These are phyloP conservation scores for Tinea semifulvella DNA, from an alignment of 2,888 invertebrate species.

Conservation along the genomic window DNA sequence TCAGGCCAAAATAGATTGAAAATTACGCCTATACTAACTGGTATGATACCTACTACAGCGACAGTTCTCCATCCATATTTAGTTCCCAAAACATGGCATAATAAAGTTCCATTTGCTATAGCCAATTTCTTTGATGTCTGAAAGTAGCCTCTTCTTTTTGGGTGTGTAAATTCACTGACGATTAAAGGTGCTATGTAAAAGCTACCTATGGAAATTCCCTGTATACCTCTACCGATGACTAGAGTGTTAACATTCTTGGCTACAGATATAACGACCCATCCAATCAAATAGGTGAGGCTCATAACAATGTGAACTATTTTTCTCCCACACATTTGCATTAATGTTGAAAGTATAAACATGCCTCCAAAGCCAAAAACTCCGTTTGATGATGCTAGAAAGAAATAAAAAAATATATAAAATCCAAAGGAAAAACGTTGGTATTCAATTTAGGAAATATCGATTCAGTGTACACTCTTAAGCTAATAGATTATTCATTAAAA, in stretches of 20 bases:
- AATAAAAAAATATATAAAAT: too few species aligned
- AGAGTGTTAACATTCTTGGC: conserved; percentile 27
- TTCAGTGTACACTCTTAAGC: too few species aligned
- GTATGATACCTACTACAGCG: conserved; percentile 28
- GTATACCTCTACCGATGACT: conserved; percentile 29
- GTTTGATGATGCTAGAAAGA: conserved; percentile 5
- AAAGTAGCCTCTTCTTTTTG: conserved; percentile 9
- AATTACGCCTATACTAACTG: conserved; percentile 26
- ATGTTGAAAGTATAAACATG: conserved; percentile 3
- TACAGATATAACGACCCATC: conserved; percentile 33
- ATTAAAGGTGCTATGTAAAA: conserved; percentile 2
- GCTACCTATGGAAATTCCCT: conserved; percentile 25
- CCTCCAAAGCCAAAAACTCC: conserved; percentile 5
- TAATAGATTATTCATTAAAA: too few species aligned
- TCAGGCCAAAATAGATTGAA: conserved; percentile 61
- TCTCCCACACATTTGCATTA: background rate
- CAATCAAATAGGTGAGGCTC: conserved; percentile 23
- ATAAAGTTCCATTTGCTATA: conserved; percentile 25
- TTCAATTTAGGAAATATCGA: too few species aligned
- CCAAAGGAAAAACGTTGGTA: too few species aligned
- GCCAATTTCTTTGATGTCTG: conserved; percentile 5
- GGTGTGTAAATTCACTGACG: conserved; percentile 5
- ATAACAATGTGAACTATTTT: conserved; percentile 1
- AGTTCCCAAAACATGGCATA: conserved; percentile 30
- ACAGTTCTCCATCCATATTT: conserved; percentile 32